phyloP scores from a whole-genome alignment of 2,113 vertebrate species.

The Xenopus borealis region DNA sequence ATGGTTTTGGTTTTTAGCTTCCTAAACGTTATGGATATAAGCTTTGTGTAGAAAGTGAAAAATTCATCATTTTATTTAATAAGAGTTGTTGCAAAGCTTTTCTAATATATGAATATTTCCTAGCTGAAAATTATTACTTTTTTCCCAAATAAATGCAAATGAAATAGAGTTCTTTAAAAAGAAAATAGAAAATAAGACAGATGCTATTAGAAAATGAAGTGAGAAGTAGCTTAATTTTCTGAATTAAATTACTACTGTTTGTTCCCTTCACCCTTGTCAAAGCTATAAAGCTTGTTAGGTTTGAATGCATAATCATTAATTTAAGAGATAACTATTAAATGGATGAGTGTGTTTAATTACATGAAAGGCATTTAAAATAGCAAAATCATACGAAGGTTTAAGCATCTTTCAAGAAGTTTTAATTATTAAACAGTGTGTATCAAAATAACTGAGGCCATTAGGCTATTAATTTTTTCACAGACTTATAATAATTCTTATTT shows the following conservation, averaged over 20 bases:
- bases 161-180: constrained; percentile 19
- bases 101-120: constrained; percentile 66
- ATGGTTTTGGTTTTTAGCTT: constrained; percentile 70
- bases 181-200: constrained; percentile 23
- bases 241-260: constrained; percentile 25
- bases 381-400: constrained; percentile 4
- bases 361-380: background rate
- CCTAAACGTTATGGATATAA: constrained; percentile 74
- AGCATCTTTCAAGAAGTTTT: constrained; percentile 1
- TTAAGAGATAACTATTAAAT: constrained; percentile 19
- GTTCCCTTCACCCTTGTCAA: constrained; percentile 14
- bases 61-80: constrained; percentile 73
- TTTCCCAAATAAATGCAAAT: constrained; percentile 47
- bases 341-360: constrained; percentile 5
- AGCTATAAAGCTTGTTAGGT: constrained; percentile 15
- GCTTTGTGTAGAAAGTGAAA: constrained; percentile 67
- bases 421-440: constrained; percentile 1
- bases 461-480: background rate
- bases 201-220: constrained; percentile 44
- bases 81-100: constrained; percentile 68
- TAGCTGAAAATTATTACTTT: constrained; percentile 49
- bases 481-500: background rate
- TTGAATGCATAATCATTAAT: constrained; percentile 30
- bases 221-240: constrained; percentile 19
- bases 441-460: background rate